Percentiles rank a stretch among this genome's conserved stretches.
These are phyloP conservation scores for Spatulosminthurus flaviceps DNA, from an alignment of 2,888 invertebrate species.

Conservation along the genomic window DNA sequence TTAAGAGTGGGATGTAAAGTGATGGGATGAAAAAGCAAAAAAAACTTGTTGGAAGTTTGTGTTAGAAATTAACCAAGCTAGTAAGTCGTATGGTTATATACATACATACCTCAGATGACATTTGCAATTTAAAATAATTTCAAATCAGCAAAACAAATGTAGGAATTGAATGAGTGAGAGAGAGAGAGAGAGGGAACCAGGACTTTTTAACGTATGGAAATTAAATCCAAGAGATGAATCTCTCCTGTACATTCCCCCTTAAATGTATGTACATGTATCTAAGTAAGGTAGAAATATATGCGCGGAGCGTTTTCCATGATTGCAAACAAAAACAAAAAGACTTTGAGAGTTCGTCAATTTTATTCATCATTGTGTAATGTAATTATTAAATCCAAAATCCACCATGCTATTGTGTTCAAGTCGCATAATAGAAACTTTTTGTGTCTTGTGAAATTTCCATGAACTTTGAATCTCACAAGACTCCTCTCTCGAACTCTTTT, in stretches of 20 bases:
- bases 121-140: conserved; percentile 10
- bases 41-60: no score
- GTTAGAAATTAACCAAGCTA: no score
- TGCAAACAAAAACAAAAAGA: conserved; percentile 18
- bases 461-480: not conserved
- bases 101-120: not conserved
- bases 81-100: no score
- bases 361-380: conserved; percentile 10
- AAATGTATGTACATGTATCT: no score
- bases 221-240: no score
- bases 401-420: not conserved
- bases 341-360: conserved; percentile 15
- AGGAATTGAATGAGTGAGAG: not conserved
- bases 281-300: no score
- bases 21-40: no score
- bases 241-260: no score
- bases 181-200: not conserved
- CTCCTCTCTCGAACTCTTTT: no score
- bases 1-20: no score
- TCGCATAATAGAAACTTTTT: not conserved
- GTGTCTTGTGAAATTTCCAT: not conserved
- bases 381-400: conserved; percentile 6
- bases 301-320: not conserved
- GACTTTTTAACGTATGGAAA: not conserved
- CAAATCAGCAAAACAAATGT: conserved; percentile 4